Base-by-base conservation (phyloP, 1,140 invertebrate genomes). In the Ooceraea biroi region DNA sequence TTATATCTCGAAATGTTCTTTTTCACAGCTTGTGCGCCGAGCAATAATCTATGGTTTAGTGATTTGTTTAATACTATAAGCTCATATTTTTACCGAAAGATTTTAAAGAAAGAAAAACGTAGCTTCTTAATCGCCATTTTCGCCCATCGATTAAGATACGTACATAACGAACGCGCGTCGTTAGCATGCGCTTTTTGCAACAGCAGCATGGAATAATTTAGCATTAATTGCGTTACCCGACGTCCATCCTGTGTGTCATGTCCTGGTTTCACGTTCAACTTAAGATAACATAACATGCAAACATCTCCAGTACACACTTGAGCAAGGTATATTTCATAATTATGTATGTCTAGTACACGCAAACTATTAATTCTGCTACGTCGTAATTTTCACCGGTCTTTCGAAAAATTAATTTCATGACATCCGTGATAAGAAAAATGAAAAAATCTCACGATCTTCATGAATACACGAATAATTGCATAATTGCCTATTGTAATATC, bases 191-290 rank as follows among this genome's bases (percentile, higher is more conserved):
- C 66, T 85, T 82, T 71, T 80, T 41, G 41, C 57, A 36, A 63
- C 27, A n/a, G 46, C 55, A 19, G 17, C 41, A 11, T 76, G 52
- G 86, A 88, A 88, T 85, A 82, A 88, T 88, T 73, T 83, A 89
- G 74, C 65, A 85, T 41, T 89, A 88, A 88, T 85, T 69, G 52
- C 69, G 36, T 74, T 48, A 73, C 78, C 73, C 55, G 78, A 88
- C 73, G 73, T 69, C 44, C 57, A 52, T 78, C 57, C 65, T 36
- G 46, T 60, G 50, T 86, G 82, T 55, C 84, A 36, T 63, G 84
- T 71, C 68, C 84, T 85, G 88, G 58, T 89, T 89, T 57, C 72
- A 88, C 85, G 69, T 22, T 63, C 50, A 48, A 52, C 61, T 78
- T 58, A 78, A 48, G 52, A 46, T 69, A 85, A 85, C 22, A 12